Base-by-base conservation (phyloP, 2,888 invertebrate genomes). In the Lymantria dispar region DNA sequence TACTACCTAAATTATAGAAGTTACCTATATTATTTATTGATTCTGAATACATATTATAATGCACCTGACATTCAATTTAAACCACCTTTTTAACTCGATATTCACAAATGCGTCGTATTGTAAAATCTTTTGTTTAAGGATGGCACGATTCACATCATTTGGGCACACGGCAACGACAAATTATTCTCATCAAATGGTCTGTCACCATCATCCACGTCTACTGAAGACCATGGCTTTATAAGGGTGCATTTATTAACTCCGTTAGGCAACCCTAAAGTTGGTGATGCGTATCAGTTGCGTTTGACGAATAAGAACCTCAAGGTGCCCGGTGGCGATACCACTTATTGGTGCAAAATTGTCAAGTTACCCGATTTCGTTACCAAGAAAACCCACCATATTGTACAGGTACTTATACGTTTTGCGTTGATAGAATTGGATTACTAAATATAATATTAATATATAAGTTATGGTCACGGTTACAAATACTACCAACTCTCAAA, bases 331-430 rank as follows among this genome's bases (percentile, higher is more conserved):
- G 91, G 85, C 10, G 98, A 99, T 69, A 99, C 99, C 0, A 99
- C 98, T 0, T 99, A 99, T 77, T 99, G 99, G 99, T 99, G 99
- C 78, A 95, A 95, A 54, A 94, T 98, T 7, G 93, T 96, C 46
- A 95, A 95, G 72, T 82, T 99, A 11, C 97, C 98, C 0, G 90
- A 94, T 7, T 90, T 92, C 50, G 87, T 97, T 43, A 82, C 69
- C 8, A 70, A 89, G 53, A 93, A 93, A 50, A 94, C 94, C 70
- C 98, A 97, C 79, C 96, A 97, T 74, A 94, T 98, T 50, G 92
- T 97, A 41, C 94, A 96, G 93, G 93, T 93, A 78, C 44, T 40
- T 14, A 39, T 22, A 22, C 22, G 2, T 22, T 22, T 22, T 22
- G 3, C 5, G 22, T 22, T 22, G 2, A 22, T 22, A 3, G 22